Evolutionary conservation across 2,113 vertebrate genomes (phyloP), one percentile per base, ranked within the genome.

Genomic region (Percina caprodes): DNA sequence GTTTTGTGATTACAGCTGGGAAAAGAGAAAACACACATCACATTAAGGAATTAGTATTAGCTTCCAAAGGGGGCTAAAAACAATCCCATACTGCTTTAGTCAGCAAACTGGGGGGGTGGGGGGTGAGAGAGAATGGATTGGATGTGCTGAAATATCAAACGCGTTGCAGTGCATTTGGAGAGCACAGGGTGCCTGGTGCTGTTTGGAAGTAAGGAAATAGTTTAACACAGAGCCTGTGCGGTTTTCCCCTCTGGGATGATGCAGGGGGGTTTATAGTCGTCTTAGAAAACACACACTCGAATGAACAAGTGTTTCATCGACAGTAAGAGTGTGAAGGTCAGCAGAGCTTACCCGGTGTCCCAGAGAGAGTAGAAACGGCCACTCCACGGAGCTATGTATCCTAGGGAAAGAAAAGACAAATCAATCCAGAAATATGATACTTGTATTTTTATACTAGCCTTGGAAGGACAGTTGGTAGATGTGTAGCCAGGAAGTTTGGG

Each of bases 321-420:
- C 13, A 24, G 73, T 0, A 39, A 39, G 69, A 30, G 65, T 69
- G 84, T 86, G 83, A 83, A 87, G 84, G 84, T 89, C 82, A 85
- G 80, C 62, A 46, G 74, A 68, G 92, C 97, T 96, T 95, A 99
- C 98, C 98, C 98, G 18, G 98, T 99, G 92, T 99, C 98, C 98
- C 98, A 99, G 46, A 99, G 82, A 16, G 98, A 99, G 85, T 99
- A 99, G 95, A 99, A 99, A 58, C 98, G 97, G 63, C 98, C 98
- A 92, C 98, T 99, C 98, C 98, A 99, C 1, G 98, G 98, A 86
- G 98, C 98, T 65, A 99, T 99, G 93, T 99, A 98, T 85, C 98
- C 98, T 99, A 86, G 70, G 91, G 60, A 69, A 89, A 62, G 46
- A 79, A 84, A 73, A 30, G 1, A 51, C 0, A n/a, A 42, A 74